phyloP scores from a whole-genome alignment of 2,113 vertebrate genomes.

The Pycnonotus jocosus region DNA sequence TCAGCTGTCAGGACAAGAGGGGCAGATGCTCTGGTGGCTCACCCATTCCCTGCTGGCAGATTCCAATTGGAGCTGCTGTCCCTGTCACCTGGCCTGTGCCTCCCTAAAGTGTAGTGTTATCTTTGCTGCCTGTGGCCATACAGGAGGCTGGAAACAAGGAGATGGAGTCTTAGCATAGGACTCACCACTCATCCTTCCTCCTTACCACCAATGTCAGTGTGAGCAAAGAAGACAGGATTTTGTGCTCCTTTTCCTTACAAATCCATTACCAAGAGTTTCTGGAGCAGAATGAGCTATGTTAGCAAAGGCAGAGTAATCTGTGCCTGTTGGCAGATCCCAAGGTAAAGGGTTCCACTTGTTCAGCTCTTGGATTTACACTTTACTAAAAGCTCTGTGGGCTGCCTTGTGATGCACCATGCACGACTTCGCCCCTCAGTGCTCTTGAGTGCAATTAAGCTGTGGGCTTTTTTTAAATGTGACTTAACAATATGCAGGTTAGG shows the following conservation, averaged over 20 bases:
- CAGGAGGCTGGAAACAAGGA: not conserved
- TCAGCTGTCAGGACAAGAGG: not conserved
- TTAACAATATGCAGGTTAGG: slow-evolving; percentile 39
- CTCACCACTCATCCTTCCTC: not conserved
- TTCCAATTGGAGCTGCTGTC: not conserved
- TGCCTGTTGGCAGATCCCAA: not conserved
- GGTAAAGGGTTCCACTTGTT: not conserved
- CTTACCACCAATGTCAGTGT: not conserved
- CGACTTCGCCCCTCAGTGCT: not conserved
- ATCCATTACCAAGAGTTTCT: not conserved
- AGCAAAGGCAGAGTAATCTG: not conserved
- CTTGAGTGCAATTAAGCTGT: slow-evolving; percentile 19
- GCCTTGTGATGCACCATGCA: not conserved
- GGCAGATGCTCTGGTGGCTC: not conserved
- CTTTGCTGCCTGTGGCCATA: not conserved
- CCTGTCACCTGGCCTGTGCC: not conserved
- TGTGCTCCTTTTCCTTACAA: not conserved
- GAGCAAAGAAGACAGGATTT: not conserved
- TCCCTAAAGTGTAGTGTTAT: not conserved
- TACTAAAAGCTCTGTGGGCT: not conserved
- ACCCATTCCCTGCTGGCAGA: not conserved
- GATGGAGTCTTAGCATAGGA: not conserved
- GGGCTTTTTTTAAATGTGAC: not conserved
- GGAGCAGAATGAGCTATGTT: not conserved
- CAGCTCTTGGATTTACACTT: slow-evolving; percentile 20